A percentile compares a stretch with the other conserved stretches of the same genome.
Conservation (phyloP, 2,797 vertebrate genomes). For the Vireo griseus region DNA sequence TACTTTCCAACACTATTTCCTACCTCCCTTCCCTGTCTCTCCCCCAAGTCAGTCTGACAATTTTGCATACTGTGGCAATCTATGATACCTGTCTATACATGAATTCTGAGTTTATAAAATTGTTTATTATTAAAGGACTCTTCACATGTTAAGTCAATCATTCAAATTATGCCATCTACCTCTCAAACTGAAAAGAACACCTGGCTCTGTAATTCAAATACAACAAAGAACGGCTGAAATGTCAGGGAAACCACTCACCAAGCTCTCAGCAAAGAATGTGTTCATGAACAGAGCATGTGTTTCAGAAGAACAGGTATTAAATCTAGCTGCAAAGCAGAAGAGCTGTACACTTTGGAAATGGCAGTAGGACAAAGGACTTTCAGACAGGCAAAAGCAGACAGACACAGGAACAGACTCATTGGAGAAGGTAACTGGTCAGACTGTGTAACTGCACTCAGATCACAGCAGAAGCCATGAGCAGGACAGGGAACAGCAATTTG, state of each 20-base stretch:
- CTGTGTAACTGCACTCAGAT: accelerated
- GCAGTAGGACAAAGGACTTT: neutral
- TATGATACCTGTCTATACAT: neutral
- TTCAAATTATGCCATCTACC: neutral
- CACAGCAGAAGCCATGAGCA: neutral
- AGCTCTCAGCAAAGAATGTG: neutral
- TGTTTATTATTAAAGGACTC: neutral
- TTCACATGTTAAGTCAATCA: neutral
- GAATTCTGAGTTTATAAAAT: neutral
- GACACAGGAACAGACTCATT: neutral
- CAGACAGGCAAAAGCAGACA: neutral
- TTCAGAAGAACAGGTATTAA: neutral
- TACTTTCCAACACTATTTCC: neutral
- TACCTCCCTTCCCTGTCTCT: neutral
- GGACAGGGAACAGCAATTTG: neutral
- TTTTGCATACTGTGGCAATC: neutral
- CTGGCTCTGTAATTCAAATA: neutral
- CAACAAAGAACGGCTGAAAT: neutral
- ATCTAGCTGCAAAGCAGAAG: neutral
- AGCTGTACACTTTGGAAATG: neutral
- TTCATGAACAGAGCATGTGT: neutral
- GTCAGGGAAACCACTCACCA: neutral
- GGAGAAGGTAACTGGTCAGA: neutral
- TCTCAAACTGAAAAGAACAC: neutral
- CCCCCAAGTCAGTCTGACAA: neutral